phyloP scores from a whole-genome alignment of 2,797 vertebrate genomes.

The Toxotes lorentzi region DNA sequence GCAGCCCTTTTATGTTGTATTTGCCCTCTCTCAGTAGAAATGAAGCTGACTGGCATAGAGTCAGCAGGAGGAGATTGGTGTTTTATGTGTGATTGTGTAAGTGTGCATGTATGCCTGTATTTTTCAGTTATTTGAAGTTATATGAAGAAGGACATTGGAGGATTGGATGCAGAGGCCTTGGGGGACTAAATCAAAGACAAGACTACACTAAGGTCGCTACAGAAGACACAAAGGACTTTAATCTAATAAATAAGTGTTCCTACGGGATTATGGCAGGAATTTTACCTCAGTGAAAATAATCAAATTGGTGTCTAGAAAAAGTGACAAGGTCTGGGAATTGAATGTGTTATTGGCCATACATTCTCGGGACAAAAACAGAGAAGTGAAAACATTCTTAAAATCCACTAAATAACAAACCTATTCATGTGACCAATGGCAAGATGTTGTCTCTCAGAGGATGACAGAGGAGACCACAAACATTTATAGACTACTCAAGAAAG shows the following conservation, averaged over 20 bases:
- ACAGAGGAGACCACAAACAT: conserved; percentile 43
- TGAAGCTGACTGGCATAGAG: conserved; percentile 3
- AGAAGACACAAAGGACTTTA: conserved; percentile 20
- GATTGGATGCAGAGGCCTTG: conserved; percentile 12
- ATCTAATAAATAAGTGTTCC: conserved; percentile 9
- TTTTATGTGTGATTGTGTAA: conserved; percentile 1
- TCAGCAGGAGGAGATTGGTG: background rate
- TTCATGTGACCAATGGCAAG: conserved; percentile 32
- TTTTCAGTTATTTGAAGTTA: conserved; percentile 2
- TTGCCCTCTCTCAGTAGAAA: conserved; percentile 8
- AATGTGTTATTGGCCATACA: background rate
- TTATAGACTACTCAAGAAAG: conserved; percentile 15
- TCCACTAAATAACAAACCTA: background rate
- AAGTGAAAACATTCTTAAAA: background rate
- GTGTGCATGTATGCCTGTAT: background rate
- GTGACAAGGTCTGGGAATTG: background rate
- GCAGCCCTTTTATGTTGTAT: conserved; percentile 20
- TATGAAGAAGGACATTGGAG: conserved; percentile 4
- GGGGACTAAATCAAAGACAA: conserved; percentile 5
- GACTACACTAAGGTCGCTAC: background rate
- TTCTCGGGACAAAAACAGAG: background rate
- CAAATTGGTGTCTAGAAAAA: background rate
- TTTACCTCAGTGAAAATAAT: conserved; percentile 5
- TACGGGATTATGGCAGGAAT: background rate
- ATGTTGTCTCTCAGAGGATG: conserved; percentile 46